Conservation (phyloP, 1,140 invertebrate species). For the Brachionus rotundiformis region DNA sequence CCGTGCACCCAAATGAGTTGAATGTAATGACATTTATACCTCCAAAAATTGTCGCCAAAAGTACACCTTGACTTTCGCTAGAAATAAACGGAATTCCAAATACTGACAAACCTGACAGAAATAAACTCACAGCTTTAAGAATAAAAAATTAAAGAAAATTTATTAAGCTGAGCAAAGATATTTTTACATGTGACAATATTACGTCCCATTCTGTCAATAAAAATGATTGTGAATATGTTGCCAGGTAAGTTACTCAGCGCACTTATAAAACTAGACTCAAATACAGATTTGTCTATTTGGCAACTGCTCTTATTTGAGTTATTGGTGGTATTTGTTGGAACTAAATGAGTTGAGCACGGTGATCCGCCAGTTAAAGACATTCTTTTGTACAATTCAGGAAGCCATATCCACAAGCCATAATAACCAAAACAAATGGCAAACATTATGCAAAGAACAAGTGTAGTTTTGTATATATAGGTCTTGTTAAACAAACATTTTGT, state of each 20-base stretch:
- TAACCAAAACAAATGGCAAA: slow-evolving; percentile 60
- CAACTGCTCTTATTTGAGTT: slow-evolving; percentile 33
- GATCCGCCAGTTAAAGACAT: slow-evolving; percentile 61
- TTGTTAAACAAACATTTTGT: background rate
- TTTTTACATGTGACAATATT: slow-evolving; percentile 65
- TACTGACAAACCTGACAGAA: slow-evolving; percentile 50
- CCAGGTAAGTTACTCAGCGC: slow-evolving; percentile 64
- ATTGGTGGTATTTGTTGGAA: slow-evolving; percentile 4
- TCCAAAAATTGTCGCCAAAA: slow-evolving; percentile 39
- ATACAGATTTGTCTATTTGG: slow-evolving; percentile 27
- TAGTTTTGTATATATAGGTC: slow-evolving; percentile 54
- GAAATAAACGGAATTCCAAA: slow-evolving; percentile 52
- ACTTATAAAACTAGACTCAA: slow-evolving; percentile 56
- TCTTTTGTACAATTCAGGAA: slow-evolving; percentile 66
- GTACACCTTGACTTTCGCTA: slow-evolving; percentile 23
- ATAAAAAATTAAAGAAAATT: background rate
- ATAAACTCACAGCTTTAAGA: slow-evolving; percentile 28
- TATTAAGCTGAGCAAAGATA: too few relatives aligned
- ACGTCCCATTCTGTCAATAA: slow-evolving; percentile 66
- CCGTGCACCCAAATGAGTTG: slow-evolving; percentile 42
- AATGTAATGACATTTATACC: slow-evolving; percentile 50
- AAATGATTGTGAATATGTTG: slow-evolving; percentile 64
- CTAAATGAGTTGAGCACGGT: slow-evolving; percentile 55
- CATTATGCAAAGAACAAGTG: slow-evolving; percentile 61
- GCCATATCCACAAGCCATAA: slow-evolving; percentile 68